phyloP scores from a whole-genome alignment of 2,113 vertebrate species.

The Egretta garzetta region DNA sequence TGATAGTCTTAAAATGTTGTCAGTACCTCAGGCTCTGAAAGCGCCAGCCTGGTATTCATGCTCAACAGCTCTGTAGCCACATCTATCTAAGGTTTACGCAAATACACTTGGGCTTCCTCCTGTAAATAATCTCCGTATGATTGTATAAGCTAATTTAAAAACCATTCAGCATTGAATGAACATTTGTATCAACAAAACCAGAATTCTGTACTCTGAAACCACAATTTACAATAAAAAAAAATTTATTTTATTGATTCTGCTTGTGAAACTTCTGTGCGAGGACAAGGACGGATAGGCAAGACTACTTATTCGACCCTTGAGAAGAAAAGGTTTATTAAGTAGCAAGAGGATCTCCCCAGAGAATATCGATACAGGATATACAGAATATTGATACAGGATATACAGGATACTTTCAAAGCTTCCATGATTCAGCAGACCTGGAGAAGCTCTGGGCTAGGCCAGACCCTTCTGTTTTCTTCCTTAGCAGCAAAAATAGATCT shows the following conservation, averaged over 20 bases:
- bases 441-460: background rate
- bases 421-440: background rate
- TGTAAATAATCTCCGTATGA: slow-evolving; percentile 2
- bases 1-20: background rate
- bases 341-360: background rate
- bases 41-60: background rate
- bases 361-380: background rate
- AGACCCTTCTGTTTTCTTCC: background rate
- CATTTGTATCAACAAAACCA: background rate
- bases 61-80: background rate
- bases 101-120: background rate
- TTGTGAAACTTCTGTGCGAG: background rate
- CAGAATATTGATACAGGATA: background rate
- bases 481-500: background rate
- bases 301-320: background rate
- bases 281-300: background rate
- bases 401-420: background rate
- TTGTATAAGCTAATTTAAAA: slow-evolving; percentile 19
- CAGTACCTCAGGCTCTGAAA: background rate
- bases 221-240: background rate
- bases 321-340: background rate
- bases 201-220: background rate
- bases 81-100: background rate
- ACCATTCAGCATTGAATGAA: background rate
- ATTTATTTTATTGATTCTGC: background rate